Base-by-base conservation (phyloP, 2,888 invertebrate species). In the Myathropa florea region DNA sequence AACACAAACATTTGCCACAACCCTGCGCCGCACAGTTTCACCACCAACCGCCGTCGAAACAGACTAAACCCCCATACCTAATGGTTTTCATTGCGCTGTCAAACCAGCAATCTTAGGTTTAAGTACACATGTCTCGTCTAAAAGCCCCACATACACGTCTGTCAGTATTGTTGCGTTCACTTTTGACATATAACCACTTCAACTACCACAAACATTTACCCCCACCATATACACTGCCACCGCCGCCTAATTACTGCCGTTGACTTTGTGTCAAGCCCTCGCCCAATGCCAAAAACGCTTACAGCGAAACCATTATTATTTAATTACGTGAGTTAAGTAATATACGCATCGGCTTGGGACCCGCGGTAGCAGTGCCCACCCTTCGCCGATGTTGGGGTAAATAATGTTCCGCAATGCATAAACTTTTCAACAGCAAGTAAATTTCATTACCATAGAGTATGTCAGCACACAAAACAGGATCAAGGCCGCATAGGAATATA, bases 161-260 rank as follows among this genome's bases (percentile, higher is more conserved):
- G 59, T n/a, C 76, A 55, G 46, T 60, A 24, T 12, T 60, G 18
- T 7, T 60, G 24, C 24, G 57, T 26, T 64, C 67, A 68, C 67
- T 67, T 76, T 76, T 68, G 76, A 61, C 67, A 67, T 24, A 60
- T 24, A 68, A 68, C 76, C 76, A 67, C 67, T 68, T 67, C 60
- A 67, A 60, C 76, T 76, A 76, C 76, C 76, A 60, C 76, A 76
- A 60, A 60, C 67, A 76, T 68, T 76, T 53, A 76, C 67, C 67
- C 59, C 26, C 26, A 3, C 28, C 30, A 14, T 33, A 57, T 18
- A 14, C 24, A 24, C 57, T 24, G 14, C 28, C 39, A 24, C 33
- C 57, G 4, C 53, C 18, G 59, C 36, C 75, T 75, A 75, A 75
- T 72, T 72, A 72, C 61, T 72, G 60, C 61, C 72, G 61, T 72